A percentile compares a stretch with the other conserved stretches of the same genome.
phyloP scores from a whole-genome alignment of 2,888 invertebrate genomes.

The Papilio gigon region DNA sequence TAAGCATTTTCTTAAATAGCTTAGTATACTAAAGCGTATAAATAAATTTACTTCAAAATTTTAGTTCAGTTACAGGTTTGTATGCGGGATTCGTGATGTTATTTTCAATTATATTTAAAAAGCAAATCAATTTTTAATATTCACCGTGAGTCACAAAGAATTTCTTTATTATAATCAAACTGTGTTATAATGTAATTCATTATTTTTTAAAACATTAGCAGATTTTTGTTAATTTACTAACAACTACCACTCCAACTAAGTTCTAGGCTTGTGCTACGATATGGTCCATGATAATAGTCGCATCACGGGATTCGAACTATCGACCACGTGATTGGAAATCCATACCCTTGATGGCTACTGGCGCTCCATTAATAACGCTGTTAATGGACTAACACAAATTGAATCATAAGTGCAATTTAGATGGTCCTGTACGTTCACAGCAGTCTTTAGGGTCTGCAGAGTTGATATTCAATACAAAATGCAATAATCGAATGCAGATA shows the following conservation, averaged over 20 bases:
- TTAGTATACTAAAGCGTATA: not conserved
- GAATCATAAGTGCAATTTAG: not conserved
- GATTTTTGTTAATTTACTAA: too few relatives aligned
- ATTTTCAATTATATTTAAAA: not conserved
- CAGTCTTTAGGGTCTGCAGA: not conserved
- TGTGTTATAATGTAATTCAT: not conserved
- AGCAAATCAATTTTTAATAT: not conserved
- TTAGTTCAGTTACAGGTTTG: not conserved
- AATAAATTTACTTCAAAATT: not conserved
- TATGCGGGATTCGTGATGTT: not conserved
- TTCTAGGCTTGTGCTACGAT: too few relatives aligned
- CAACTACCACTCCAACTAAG: too few relatives aligned
- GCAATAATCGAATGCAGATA: constrained; percentile 11
- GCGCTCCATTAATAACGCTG: too few relatives aligned
- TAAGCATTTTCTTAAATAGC: not conserved
- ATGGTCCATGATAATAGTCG: too few relatives aligned
- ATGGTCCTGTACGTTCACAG: not conserved
- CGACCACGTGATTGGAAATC: too few relatives aligned
- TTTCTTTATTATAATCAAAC: not conserved
- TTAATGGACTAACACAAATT: not conserved
- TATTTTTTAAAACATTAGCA: too few relatives aligned
- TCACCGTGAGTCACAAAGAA: not conserved
- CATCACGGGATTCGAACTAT: too few relatives aligned
- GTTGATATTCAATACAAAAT: not conserved
- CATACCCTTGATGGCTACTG: too few relatives aligned